Conservation (phyloP, 2,888 invertebrate species). For the Epiblema foenella region DNA sequence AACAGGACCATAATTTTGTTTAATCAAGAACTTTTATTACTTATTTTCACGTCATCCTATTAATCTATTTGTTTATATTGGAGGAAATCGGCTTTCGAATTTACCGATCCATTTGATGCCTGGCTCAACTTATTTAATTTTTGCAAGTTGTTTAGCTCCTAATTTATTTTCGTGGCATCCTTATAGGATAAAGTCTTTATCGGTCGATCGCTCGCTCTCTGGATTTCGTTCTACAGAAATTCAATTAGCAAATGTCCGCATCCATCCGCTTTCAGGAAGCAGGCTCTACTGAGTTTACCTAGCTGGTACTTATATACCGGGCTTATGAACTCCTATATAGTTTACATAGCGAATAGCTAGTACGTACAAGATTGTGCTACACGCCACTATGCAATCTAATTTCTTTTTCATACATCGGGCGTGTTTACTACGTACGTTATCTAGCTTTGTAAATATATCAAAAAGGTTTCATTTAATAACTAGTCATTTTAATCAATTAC, state of each 20-base stretch:
- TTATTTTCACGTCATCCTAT: background rate
- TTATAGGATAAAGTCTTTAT: constrained; percentile 25
- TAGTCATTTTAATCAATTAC: too few species aligned
- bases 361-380: too few species aligned
- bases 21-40: background rate
- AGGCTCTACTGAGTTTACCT: background rate
- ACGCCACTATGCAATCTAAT: too few species aligned
- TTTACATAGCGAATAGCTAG: too few species aligned
- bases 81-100: constrained; percentile 14
- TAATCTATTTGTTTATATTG: constrained; percentile 1
- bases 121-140: constrained; percentile 8
- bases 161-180: constrained; percentile 18
- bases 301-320: background rate
- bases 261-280: constrained; percentile 15
- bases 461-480: too few species aligned
- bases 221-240: constrained; percentile 29
- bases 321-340: too few species aligned
- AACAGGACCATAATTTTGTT: background rate
- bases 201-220: constrained; percentile 21
- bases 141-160: constrained; percentile 16
- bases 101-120: constrained; percentile 13
- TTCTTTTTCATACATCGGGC: too few species aligned
- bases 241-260: constrained; percentile 32
- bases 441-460: too few species aligned
- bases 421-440: too few species aligned